These are phyloP conservation scores for Prolemur simus DNA, from an alignment of 2,113 vertebrate genomes.

Conservation along the genomic window DNA sequence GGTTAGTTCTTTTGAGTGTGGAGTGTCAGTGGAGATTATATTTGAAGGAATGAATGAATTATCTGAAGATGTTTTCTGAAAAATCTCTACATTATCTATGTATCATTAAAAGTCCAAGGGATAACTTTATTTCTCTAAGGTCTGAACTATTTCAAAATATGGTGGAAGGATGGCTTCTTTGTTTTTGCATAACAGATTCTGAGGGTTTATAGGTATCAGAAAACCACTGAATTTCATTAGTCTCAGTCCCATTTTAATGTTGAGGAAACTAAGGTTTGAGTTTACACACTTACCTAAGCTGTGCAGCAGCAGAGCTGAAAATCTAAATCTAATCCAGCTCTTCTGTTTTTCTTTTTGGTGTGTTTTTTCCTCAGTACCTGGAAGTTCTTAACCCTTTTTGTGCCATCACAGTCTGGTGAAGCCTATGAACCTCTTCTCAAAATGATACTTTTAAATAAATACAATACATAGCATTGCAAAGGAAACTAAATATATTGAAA, in stretches of 20 bases:
- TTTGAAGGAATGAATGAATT: constrained; percentile 10
- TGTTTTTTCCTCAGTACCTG: not conserved
- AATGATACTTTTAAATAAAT: constrained; percentile 28
- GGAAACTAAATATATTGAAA: not conserved
- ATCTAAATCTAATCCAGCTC: not conserved
- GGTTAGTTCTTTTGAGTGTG: not conserved
- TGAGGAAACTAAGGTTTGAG: not conserved
- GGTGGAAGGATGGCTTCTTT: not conserved
- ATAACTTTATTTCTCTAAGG: not conserved
- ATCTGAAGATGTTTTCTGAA: not conserved
- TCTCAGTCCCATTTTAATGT: not conserved
- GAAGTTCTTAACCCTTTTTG: not conserved
- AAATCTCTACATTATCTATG: not conserved
- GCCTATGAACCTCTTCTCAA: not conserved
- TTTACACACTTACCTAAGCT: not conserved
- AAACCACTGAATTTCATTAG: not conserved
- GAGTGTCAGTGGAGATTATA: not conserved
- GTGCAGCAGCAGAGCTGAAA: not conserved
- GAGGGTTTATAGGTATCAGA: not conserved
- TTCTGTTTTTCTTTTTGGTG: not conserved
- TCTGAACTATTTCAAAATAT: not conserved
- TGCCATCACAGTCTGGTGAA: not conserved
- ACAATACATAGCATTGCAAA: not conserved
- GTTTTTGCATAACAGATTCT: not conserved
- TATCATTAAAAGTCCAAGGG: not conserved